Evolutionary conservation across 2,888 invertebrate genomes (phyloP).

Genomic region (Cephus nigrinus): DNA sequence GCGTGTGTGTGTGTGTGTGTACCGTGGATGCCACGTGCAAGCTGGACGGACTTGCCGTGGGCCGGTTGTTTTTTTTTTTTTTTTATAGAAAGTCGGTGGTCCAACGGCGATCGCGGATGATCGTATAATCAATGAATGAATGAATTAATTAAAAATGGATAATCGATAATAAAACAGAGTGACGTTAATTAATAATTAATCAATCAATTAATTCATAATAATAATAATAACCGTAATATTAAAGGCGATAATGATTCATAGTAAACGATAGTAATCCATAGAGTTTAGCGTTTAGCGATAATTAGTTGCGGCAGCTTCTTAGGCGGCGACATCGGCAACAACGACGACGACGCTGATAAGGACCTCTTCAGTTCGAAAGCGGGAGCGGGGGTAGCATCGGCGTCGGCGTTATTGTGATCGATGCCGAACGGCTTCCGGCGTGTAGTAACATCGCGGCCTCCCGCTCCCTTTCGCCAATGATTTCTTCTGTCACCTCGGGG

Average conservation of each 20-base stretch:
- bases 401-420: slow-evolving; percentile 59
- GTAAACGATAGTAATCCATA: slow-evolving; percentile 27
- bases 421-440: slow-evolving; percentile 74
- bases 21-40: neutral
- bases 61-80: neutral
- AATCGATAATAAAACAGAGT: slow-evolving; percentile 40
- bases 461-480: slow-evolving; percentile 56
- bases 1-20: too few relatives aligned
- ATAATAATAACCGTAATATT: slow-evolving; percentile 35
- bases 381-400: slow-evolving; percentile 56
- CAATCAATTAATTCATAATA: slow-evolving; percentile 22
- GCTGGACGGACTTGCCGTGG: neutral
- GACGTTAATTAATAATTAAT: neutral
- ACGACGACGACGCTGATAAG: neutral
- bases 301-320: slow-evolving; percentile 21
- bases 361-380: slow-evolving; percentile 51
- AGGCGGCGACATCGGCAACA: neutral
- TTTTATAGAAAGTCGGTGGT: neutral
- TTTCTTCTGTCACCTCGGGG: slow-evolving; percentile 19
- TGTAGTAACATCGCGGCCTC: slow-evolving; percentile 74
- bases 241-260: slow-evolving; percentile 13
- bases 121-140: neutral
- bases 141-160: slow-evolving; percentile 33
- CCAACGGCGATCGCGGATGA: neutral
- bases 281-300: slow-evolving; percentile 16